Percentiles rank a stretch among this genome's conserved stretches.
phyloP scores from a whole-genome alignment of 2,888 invertebrate species.

The Chymomyza fuscimana region DNA sequence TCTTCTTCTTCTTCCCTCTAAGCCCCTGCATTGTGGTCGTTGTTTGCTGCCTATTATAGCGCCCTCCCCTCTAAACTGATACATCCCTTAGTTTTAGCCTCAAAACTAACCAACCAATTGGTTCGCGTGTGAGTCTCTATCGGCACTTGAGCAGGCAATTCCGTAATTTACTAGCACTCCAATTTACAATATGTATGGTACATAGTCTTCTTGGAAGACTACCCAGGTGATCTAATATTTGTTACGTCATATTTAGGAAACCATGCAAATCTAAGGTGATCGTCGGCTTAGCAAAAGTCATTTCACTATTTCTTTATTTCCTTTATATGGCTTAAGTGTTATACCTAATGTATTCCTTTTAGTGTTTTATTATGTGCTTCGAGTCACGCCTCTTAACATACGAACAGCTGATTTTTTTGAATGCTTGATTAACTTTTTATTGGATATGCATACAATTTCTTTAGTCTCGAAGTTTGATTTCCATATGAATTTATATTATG shows the following conservation, averaged over 20 bases:
- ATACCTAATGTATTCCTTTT: neutral
- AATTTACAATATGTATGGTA: constrained; percentile 16
- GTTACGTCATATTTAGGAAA: neutral
- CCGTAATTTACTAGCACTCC: constrained; percentile 60
- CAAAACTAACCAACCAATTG: neutral
- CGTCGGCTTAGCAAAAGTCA: no score
- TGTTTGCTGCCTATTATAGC: no score
- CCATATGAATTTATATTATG: neutral
- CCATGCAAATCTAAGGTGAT: neutral
- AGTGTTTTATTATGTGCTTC: neutral
- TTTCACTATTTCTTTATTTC: no score
- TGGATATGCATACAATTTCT: neutral
- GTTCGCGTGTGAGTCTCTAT: constrained; percentile 49
- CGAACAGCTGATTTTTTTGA: neutral
- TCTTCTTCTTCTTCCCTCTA: constrained; percentile 2
- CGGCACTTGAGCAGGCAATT: constrained; percentile 56
- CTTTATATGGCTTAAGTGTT: no score
- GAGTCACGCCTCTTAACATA: neutral
- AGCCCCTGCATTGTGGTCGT: constrained; percentile 5
- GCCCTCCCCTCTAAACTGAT: constrained; percentile 6
- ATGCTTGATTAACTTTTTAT: neutral
- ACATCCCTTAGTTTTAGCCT: constrained; percentile 19
- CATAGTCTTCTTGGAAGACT: neutral
- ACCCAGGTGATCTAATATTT: neutral
- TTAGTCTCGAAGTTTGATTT: neutral